Conservation (phyloP, 2,113 vertebrate species). For the Leptobrachium leishanense region DNA sequence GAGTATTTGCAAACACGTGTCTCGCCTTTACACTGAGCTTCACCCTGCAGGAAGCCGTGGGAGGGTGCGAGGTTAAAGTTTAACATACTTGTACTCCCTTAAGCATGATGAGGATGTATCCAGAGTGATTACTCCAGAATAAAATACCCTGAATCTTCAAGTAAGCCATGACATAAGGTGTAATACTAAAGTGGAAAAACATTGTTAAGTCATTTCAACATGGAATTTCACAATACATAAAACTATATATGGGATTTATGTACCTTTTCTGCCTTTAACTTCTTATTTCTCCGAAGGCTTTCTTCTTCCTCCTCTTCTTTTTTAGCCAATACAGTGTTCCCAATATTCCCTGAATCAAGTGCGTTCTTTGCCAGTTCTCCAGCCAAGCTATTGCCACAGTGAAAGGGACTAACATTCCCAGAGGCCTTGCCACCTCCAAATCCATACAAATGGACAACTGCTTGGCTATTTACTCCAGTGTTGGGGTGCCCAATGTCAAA, state of each 20-base stretch:
- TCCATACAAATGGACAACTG: slow-evolving; percentile 78
- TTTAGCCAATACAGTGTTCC: slow-evolving; percentile 80
- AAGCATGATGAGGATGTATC: neutral
- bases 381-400: slow-evolving; percentile 67
- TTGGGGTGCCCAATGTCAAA: slow-evolving; percentile 77
- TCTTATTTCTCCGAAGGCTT: slow-evolving; percentile 82
- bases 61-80: slow-evolving; percentile 10
- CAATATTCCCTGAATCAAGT: slow-evolving; percentile 83
- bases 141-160: neutral
- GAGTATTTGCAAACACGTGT: neutral
- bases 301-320: slow-evolving; percentile 81
- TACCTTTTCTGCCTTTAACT: slow-evolving; percentile 91
- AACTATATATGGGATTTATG: slow-evolving; percentile 49
- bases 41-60: neutral
- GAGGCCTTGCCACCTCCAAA: slow-evolving; percentile 74
- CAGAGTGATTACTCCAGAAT: neutral
- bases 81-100: slow-evolving; percentile 14
- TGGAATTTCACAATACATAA: neutral
- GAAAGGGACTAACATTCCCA: slow-evolving; percentile 74
- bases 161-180: neutral
- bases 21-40: neutral
- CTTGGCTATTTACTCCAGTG: slow-evolving; percentile 63
- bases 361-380: slow-evolving; percentile 74
- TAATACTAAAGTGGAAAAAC: neutral
- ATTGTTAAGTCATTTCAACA: neutral